phyloP scores from a whole-genome alignment of 2,797 vertebrate species.

The Coreius guichenoti region DNA sequence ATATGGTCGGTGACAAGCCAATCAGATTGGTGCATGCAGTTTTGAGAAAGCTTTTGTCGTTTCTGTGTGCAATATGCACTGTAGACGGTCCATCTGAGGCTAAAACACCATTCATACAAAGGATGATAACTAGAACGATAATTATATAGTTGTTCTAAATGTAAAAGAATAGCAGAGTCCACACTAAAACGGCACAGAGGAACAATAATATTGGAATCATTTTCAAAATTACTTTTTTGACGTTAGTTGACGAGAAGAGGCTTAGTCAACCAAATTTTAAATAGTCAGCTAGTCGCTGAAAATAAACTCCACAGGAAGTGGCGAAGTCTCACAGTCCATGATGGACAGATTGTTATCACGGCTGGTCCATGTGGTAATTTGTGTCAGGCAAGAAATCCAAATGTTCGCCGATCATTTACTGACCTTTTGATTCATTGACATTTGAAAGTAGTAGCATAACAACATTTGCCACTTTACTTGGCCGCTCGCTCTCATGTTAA shows the following conservation, averaged over 20 bases:
- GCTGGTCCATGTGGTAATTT: background rate
- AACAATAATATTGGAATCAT: too few relatives aligned
- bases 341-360: too few relatives aligned
- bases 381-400: background rate
- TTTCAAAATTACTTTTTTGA: too few relatives aligned
- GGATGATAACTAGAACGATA: background rate
- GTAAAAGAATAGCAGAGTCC: background rate
- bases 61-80: background rate
- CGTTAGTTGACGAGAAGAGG: too few relatives aligned
- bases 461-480: background rate
- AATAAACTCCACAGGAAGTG: too few relatives aligned
- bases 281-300: too few relatives aligned
- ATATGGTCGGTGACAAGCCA: background rate
- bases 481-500: background rate
- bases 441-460: background rate
- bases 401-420: background rate
- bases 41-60: background rate
- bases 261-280: too few relatives aligned
- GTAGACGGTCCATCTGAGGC: too few relatives aligned
- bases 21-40: background rate
- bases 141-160: background rate
- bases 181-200: background rate
- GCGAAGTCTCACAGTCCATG: too few relatives aligned
- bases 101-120: background rate
- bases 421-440: background rate